Base-by-base conservation (phyloP, 2,797 vertebrate genomes). In the Anomalospiza imberbis region DNA sequence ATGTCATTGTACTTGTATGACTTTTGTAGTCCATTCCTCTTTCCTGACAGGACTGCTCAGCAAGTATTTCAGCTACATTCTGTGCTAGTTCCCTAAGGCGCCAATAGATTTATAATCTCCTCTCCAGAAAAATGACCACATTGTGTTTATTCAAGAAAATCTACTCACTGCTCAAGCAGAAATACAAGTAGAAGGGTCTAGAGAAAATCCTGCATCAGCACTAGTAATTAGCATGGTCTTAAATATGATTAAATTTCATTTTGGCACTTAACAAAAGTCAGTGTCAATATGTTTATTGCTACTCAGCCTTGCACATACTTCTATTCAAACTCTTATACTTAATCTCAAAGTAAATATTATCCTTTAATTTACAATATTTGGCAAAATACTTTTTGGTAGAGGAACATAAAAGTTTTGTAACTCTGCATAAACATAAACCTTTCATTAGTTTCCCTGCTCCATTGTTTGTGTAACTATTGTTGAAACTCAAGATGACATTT, bases 401-500 rank as follows among this genome's bases (percentile, higher is more conserved):
- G 34, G 28, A 91, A 79, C 11, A 65, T 9, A 44, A 85, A 62
- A 78, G 32, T 53, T 44, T 50, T 13, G 8, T 38, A 81, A 22
- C 48, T 86, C 76, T 55, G 53, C 76, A 92, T 65, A n/a, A 67
- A 87, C 2, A 81, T 31, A 57, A 21, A 85, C 61, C 67, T 94
- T 95, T 96, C 95, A 91, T 94, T 96, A 97, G 91, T 82, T 97
- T 97, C 34, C 74, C 84, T 32, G 90, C 84, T 85, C 77, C 91
- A 88, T 73, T 97, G 88, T 97, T 96, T 73, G 88, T 91, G 94
- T 6, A 65, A 85, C 93, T 97, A 92, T 65, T 95, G 96, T 95
- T 90, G 94, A 96, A 96, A 85, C 44, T 73, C 91, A 96, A 97
- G 92, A 96, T 96, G 96, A 97, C 80, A 96, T 95, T 97, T 96